Conservation (phyloP, 1,140 invertebrate species). For the Eulimnadia texana region DNA sequence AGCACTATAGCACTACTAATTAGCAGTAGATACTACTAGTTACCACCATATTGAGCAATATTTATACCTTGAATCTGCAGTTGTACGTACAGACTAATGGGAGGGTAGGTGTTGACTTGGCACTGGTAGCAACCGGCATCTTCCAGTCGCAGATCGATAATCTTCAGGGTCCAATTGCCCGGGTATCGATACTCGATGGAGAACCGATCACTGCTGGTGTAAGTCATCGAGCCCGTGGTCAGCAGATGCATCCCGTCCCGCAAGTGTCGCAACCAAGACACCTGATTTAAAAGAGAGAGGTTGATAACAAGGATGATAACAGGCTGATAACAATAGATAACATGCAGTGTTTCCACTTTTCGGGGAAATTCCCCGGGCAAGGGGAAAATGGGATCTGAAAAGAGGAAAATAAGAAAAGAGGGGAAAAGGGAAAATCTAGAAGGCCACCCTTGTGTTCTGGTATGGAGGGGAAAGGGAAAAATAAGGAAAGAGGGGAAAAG, state of each 20-base stretch:
- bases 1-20: too few relatives aligned
- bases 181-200: slow-evolving; percentile 4
- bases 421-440: too few relatives aligned
- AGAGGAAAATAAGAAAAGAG: too few relatives aligned
- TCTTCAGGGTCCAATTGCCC: slow-evolving; percentile 10
- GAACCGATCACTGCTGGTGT: slow-evolving; percentile 1
- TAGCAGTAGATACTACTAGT: too few relatives aligned
- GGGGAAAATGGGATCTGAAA: too few relatives aligned
- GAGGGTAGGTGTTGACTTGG: slow-evolving; percentile 4
- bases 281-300: slow-evolving; percentile 1
- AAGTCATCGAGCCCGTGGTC: background rate
- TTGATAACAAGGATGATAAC: background rate
- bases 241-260: background rate
- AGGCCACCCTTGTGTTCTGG: too few relatives aligned
- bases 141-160: background rate
- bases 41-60: background rate
- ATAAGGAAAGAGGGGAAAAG: too few relatives aligned
- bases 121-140: slow-evolving; percentile 9
- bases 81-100: background rate
- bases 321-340: too few relatives aligned
- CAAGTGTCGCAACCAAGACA: background rate
- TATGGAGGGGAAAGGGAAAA: too few relatives aligned
- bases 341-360: too few relatives aligned
- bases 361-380: too few relatives aligned
- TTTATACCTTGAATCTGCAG: slow-evolving; percentile 3